A percentile compares a stretch with the other conserved stretches of the same genome.
These are phyloP conservation scores for Toxotes jaculatrix DNA, from an alignment of 2,113 vertebrate species.

Conservation along the genomic window DNA sequence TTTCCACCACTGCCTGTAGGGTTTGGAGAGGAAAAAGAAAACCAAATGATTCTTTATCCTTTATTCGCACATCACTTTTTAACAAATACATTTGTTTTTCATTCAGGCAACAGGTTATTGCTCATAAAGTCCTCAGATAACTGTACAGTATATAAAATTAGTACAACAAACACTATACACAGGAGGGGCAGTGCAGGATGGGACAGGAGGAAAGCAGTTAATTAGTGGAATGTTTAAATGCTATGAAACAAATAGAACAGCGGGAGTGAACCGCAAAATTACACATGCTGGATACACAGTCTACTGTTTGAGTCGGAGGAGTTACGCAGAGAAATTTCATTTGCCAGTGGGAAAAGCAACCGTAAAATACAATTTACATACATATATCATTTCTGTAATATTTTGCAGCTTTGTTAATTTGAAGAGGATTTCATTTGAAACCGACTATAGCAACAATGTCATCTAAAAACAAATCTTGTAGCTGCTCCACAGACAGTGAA, in stretches of 20 bases:
- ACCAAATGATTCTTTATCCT: slow-evolving; percentile 37
- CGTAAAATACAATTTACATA: slow-evolving; percentile 45
- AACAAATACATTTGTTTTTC: slow-evolving; percentile 71
- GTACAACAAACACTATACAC: slow-evolving; percentile 79
- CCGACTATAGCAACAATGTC: slow-evolving; percentile 26
- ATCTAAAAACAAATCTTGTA: slow-evolving; percentile 43
- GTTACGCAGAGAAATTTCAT: slow-evolving; percentile 29
- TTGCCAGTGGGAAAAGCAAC: slow-evolving; percentile 37
- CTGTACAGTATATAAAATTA: slow-evolving; percentile 85
- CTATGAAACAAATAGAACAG: slow-evolving; percentile 34
- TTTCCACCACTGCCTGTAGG: background rate
- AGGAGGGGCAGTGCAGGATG: slow-evolving; percentile 51
- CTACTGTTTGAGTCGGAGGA: slow-evolving; percentile 55
- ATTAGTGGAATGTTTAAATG: slow-evolving; percentile 57
- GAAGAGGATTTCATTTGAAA: slow-evolving; percentile 21
- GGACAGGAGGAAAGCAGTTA: slow-evolving; percentile 34
- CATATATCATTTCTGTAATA: slow-evolving; percentile 26
- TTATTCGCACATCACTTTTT: slow-evolving; percentile 72
- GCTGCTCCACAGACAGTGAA: slow-evolving; percentile 35
- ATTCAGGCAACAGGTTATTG: slow-evolving; percentile 69
- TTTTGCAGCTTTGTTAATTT: slow-evolving; percentile 51
- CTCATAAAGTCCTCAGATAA: slow-evolving; percentile 73
- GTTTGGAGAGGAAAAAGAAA: slow-evolving; percentile 1
- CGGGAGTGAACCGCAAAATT: slow-evolving; percentile 27
- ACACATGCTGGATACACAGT: slow-evolving; percentile 30